Conservation (phyloP, 2,888 invertebrate genomes). For the Tuta absoluta region DNA sequence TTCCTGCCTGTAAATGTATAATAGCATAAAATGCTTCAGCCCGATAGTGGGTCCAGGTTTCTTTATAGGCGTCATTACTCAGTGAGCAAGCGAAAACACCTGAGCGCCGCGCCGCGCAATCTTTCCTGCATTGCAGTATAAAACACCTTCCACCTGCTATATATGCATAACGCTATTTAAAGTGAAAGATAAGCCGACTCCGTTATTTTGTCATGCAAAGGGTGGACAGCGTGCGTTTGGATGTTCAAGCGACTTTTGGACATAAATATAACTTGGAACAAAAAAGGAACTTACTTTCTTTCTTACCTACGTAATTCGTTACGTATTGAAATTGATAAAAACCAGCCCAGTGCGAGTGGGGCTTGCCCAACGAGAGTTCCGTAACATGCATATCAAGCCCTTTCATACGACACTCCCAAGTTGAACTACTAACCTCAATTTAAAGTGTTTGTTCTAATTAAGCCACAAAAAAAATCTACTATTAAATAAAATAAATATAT, state of each 20-base stretch:
- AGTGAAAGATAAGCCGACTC: background rate
- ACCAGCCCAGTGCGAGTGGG: too few species aligned
- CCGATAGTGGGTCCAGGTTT: conserved; percentile 43
- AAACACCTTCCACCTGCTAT: conserved; percentile 13
- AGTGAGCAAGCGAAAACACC: conserved; percentile 49
- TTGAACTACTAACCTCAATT: too few species aligned
- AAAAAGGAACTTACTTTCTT: too few species aligned
- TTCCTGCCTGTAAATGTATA: conserved; percentile 21
- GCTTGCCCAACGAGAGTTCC: too few species aligned
- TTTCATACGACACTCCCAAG: too few species aligned
- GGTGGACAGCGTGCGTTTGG: background rate
- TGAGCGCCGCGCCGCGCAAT: conserved; percentile 48
- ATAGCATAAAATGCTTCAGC: conserved; percentile 37
- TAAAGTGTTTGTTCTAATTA: too few species aligned
- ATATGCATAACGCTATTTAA: conserved; percentile 7
- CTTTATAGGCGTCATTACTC: conserved; percentile 58
- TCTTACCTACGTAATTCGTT: too few species aligned
- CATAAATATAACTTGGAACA: too few species aligned
- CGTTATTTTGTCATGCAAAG: background rate
- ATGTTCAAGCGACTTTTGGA: background rate
- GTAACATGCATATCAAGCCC: too few species aligned
- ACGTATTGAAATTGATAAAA: too few species aligned
- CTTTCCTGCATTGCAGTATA: conserved; percentile 56
- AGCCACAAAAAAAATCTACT: too few species aligned
- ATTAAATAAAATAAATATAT: too few species aligned